Base-by-base conservation (phyloP, 2,113 vertebrate genomes). In the Clarias gariepinus region DNA sequence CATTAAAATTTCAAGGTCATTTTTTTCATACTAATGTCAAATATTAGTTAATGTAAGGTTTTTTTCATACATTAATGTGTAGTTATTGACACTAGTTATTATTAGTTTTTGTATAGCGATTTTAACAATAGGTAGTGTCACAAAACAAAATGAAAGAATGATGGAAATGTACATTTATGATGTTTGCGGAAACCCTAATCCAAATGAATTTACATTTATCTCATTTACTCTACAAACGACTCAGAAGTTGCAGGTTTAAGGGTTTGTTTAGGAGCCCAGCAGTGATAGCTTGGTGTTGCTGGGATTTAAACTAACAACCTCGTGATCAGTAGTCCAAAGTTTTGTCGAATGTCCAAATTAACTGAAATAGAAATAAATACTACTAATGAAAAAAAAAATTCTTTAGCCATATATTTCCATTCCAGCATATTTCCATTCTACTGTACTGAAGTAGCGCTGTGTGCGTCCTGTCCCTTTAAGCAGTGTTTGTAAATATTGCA, bases 401-500 rank as follows among this genome's bases (percentile, higher is more conserved):
- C n/a, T n/a, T n/a, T n/a, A 25, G 18, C 1, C 66, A 68, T 16
- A 69, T 69, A 2, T 33, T 69, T 69, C 15, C 25, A 33, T 8
- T 33, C 19, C 15, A 8, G 36, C 19, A 23, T 23, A 36, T 23
- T 2, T 3, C 41, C 8, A 12, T 23, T 10, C 21, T 71, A 16
- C 18, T 41, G 18, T 73, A 3, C 11, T 9, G 2, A 10, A 25
- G 36, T 0, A 25, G 21, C 21, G 4, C 41, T 11, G 36, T 25
- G 10, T 16, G 41, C 30, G 33, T 71, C 30, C 82, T 91, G 80
- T 90, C 77, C 30, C 91, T 92, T 92, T 92, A 88, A 90, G 89
- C 90, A 52, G 55, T 18, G 82, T 92, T 90, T 90, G 89, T 93
- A 93, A 93, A 94, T 86, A 91, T 74, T 91, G 52, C 61, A 58